Evolutionary conservation across 2,113 vertebrate species (phyloP), one percentile per base, ranked within the genome.

Genomic region (Sialia sialis): DNA sequence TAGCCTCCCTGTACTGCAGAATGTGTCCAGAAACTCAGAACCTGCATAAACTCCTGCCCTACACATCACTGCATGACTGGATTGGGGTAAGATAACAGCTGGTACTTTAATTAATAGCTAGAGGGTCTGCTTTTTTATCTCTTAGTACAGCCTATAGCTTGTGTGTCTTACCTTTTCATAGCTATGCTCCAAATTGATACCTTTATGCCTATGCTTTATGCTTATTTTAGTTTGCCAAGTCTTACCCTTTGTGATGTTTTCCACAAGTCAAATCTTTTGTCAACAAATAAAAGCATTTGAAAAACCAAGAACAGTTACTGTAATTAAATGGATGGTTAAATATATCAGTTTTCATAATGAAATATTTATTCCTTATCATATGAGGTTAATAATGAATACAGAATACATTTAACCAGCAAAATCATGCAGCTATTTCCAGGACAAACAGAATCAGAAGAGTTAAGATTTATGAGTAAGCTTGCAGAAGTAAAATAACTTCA

Each of bases 1-100:
- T 95, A 99, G 99, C 98, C 52, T 99, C 98, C 76, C 89, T 99
- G 46, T 99, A 99, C 94, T 98, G 98, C 97, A 98, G 97, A 84
- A 96, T 98, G 59, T 98, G 98, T 84, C 90, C 98, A 76, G 98
- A 98, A 93, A 95, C 96, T 78, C 96, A 97, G 66, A 96, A 97
- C 74, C 85, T 99, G 95, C 98, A 98, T 95, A 98, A 98, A 92
- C 95, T 99, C 66, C 95, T 99, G 94, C 98, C 98, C 5, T 99
- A 98, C 93, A 99, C 99, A 0, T 98, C 99, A 51, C 93, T 99
- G 84, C 97, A 96, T 75, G 90, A 96, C 94, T 97, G 98, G 99
- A 95, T 97, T 96, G 94, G 97, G 98, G 99, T 99, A 98, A 98
- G 97, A 73, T 27, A 66, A 95, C 87, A 91, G 76, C 34, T 78